Evolutionary conservation across 2,888 invertebrate species (phyloP).

Genomic region (Argynnis bischoffii): DNA sequence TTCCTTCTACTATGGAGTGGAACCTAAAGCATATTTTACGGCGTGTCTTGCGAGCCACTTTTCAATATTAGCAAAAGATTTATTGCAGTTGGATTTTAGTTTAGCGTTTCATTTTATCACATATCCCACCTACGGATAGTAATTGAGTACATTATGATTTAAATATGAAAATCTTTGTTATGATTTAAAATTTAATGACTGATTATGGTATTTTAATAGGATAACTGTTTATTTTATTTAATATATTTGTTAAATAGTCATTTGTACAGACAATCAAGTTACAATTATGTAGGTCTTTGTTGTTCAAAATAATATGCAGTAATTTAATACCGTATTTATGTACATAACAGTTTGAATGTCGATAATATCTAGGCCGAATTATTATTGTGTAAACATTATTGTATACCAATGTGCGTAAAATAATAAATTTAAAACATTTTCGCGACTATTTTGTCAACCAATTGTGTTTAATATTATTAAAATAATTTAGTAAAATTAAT

Average conservation of each 20-base stretch:
- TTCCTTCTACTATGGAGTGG: conserved; percentile 17
- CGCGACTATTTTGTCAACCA: too few relatives aligned
- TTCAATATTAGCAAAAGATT: conserved; percentile 24
- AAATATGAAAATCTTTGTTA: background rate
- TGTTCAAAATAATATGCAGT: too few relatives aligned
- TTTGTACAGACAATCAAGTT: too few relatives aligned
- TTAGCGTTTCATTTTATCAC: conserved; percentile 16
- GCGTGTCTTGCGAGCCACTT: conserved; percentile 17
- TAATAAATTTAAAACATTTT: too few relatives aligned
- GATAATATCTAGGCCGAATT: background rate
- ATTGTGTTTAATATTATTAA: too few relatives aligned
- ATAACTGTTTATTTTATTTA: too few relatives aligned
- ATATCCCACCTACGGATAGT: conserved; percentile 2
- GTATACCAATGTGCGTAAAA: background rate
- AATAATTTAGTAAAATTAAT: too few relatives aligned
- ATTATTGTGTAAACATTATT: background rate
- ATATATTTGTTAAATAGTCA: too few relatives aligned
- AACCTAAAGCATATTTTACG: conserved; percentile 24
- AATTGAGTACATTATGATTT: background rate
- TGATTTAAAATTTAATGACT: background rate
- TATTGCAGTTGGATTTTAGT: conserved; percentile 21
- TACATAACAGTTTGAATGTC: background rate
- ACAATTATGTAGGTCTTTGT: too few relatives aligned
- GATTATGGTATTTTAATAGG: too few relatives aligned
- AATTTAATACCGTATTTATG: too few relatives aligned